Percentiles rank a stretch among this genome's conserved stretches.
Conservation (phyloP, 23 tunicate species). For the Botrylloides violaceus region DNA sequence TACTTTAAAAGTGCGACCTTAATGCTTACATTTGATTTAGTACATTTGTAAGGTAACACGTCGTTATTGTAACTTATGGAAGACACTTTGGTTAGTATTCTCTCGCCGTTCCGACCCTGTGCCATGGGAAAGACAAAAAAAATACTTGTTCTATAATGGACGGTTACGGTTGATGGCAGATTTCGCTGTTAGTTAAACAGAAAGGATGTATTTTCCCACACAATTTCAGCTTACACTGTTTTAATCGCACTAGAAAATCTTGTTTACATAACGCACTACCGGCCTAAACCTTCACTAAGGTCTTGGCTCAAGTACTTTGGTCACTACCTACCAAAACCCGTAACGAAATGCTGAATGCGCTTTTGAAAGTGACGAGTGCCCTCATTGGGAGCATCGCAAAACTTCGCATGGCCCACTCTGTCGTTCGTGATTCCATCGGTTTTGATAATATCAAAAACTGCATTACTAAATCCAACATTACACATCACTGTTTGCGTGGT, state of each 20-base stretch:
- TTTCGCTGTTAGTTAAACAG: background rate
- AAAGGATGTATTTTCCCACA: background rate
- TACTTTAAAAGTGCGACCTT: too few species aligned
- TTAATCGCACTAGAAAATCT: background rate
- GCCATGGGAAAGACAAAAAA: slow-evolving; percentile 1
- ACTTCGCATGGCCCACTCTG: too few species aligned
- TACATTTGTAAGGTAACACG: too few species aligned
- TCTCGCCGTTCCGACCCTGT: background rate
- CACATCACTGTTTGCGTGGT: too few species aligned
- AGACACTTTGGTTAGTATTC: background rate
- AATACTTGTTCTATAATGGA: too few species aligned
- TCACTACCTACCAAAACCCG: background rate
- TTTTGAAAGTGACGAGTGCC: background rate
- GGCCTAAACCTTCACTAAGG: background rate
- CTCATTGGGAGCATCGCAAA: too few species aligned
- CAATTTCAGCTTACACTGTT: background rate
- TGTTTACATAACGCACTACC: background rate
- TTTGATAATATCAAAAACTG: too few species aligned
- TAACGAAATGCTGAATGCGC: background rate
- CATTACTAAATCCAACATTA: too few species aligned
- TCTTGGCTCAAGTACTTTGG: background rate
- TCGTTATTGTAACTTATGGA: too few species aligned
- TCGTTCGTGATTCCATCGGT: too few species aligned
- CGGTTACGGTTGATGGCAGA: background rate
- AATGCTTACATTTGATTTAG: too few species aligned